phyloP scores from a whole-genome alignment of 2,113 vertebrate species.

The Larimichthys polyactis region DNA sequence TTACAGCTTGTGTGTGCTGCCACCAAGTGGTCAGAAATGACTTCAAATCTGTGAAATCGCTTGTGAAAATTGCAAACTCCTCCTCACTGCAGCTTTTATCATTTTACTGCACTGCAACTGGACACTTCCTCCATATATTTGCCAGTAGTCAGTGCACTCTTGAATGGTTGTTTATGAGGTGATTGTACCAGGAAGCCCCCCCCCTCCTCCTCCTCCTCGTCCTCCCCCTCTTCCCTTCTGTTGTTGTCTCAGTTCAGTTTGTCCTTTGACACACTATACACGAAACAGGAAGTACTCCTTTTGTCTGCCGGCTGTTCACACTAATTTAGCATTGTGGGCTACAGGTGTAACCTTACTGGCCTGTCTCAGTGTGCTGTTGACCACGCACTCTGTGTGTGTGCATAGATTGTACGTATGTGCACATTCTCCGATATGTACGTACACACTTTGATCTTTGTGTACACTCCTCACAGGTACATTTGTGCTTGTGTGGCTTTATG shows the following conservation, averaged over 20 bases:
- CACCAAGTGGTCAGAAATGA: neutral
- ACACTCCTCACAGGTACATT: slow-evolving; percentile 10
- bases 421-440: neutral
- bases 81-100: slow-evolving; percentile 2
- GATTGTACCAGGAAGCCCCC: slow-evolving; percentile 43
- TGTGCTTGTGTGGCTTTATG: neutral
- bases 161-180: slow-evolving; percentile 45
- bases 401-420: neutral
- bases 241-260: slow-evolving; percentile 20
- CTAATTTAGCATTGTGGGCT: slow-evolving; percentile 6
- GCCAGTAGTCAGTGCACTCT: slow-evolving; percentile 12
- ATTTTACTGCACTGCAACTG: neutral
- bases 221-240: slow-evolving; percentile 4
- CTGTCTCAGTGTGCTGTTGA: neutral
- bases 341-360: slow-evolving; percentile 40
- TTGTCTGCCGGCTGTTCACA: slow-evolving; percentile 15
- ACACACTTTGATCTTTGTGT: neutral
- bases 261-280: slow-evolving; percentile 23
- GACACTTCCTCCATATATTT: slow-evolving; percentile 24
- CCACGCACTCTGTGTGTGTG: neutral
- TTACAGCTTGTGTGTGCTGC: neutral
- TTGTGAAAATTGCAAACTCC: neutral
- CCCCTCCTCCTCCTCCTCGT: neutral
- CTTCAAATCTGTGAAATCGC: neutral
- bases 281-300: slow-evolving; percentile 67